phyloP scores from a whole-genome alignment of 92 coral and sea anemone genomes.

The Scolanthus callimorphus region DNA sequence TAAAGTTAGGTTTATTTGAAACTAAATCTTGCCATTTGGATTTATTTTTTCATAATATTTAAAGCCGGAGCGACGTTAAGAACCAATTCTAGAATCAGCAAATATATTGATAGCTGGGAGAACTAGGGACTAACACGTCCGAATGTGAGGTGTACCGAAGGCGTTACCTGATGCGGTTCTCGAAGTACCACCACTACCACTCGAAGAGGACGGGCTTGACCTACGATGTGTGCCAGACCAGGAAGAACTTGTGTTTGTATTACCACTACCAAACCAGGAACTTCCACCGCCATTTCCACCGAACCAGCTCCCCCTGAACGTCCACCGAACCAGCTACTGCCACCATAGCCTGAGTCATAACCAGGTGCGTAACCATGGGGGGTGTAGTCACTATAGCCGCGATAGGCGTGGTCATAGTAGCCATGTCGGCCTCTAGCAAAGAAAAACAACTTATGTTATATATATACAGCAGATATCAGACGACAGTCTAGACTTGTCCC shows the following conservation, averaged over 20 bases:
- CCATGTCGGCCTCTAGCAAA: not conserved
- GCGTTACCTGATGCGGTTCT: conserved; percentile 66
- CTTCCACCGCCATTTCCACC: conserved; percentile 10
- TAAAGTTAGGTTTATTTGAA: too few relatives aligned
- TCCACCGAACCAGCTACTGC: conserved; percentile 18
- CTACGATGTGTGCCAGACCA: conserved; percentile 47
- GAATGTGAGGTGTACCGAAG: too few relatives aligned
- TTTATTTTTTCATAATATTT: too few relatives aligned
- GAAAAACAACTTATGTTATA: too few relatives aligned
- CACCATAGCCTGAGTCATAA: conserved; percentile 7
- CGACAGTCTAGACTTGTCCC: too few relatives aligned
- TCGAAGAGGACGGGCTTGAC: conserved; percentile 35
- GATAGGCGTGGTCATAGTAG: not conserved
- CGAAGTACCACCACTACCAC: conserved; percentile 16
- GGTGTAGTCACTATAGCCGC: not conserved
- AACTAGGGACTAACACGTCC: too few relatives aligned
- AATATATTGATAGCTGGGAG: too few relatives aligned
- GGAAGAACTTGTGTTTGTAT: conserved; percentile 40
- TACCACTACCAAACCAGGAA: conserved; percentile 33
- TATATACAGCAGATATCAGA: too few relatives aligned
- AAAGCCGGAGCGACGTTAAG: too few relatives aligned
- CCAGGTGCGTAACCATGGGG: conserved; percentile 3
- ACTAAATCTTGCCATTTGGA: too few relatives aligned
- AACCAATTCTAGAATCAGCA: too few relatives aligned
- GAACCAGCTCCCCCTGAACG: conserved; percentile 26